Evolutionary conservation across 2,113 vertebrate genomes (phyloP), one percentile per base, ranked within the genome.

Genomic region (Geococcyx californianus): DNA sequence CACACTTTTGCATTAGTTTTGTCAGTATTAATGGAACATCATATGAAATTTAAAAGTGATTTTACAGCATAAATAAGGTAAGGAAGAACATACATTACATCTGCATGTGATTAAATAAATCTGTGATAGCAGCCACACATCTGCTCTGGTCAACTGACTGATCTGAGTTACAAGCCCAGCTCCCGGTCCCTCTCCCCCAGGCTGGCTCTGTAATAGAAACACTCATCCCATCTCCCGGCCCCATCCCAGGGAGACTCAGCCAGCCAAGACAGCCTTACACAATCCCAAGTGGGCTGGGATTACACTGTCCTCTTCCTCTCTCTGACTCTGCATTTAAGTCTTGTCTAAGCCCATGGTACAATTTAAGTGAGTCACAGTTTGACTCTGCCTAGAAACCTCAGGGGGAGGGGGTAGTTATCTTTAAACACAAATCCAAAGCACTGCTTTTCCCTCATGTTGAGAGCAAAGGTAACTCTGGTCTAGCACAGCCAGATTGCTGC

Each of bases 11-110:
- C 34, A 24, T 38, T 56, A 31, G 14, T 40, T 79, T 26, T 64
- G 33, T n/a, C 29, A n/a, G 20, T 23, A 11, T 24, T 51, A 56
- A 0, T 77, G 14, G 34, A 67, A 12, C 6, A 18, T 31, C 0
- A 0, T 17, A 23, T 26, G 14, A 55, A 17, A 38, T 19, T 25
- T 25, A 82, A 52, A 26, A 34, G 51, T 17, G 5, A 20, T 15
- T 38, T 10, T 58, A 36, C 18, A 69, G 40, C 25, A 69, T 38
- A 69, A 84, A 31, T 20, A 31, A 47, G 9, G 5, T 40, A 18
- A 47, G n/a, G 36, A 62, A 40, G 49, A 38, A 31, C 47, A 47
- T 21, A 47, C 47, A 47, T 21, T 52, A 52, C 20, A 18, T 16
- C 42, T 69, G 44, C 36, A 38, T n/a, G 52, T 64, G 38, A 54